These are phyloP conservation scores for Promerops cafer DNA, from an alignment of 2,113 vertebrate species.

Conservation along the genomic window DNA sequence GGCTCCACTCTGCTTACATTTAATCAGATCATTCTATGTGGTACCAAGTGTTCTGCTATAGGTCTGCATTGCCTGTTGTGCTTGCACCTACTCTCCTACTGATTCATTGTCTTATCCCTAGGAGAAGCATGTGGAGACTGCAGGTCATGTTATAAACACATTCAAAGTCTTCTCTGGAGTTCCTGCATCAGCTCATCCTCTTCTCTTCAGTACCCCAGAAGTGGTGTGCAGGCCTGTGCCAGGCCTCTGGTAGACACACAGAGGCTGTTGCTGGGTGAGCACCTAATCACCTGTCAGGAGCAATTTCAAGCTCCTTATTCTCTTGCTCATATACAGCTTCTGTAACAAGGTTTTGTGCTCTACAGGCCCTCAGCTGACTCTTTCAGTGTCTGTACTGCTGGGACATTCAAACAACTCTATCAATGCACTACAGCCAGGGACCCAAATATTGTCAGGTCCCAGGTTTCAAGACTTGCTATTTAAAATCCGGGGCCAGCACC, in stretches of 20 bases:
- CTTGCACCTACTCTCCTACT: background rate
- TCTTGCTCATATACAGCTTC: accelerated
- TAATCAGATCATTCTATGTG: background rate
- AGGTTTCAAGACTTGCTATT: background rate
- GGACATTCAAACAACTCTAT: background rate
- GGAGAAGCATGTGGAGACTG: background rate
- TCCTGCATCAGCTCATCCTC: background rate
- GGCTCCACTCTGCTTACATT: background rate
- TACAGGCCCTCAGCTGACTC: background rate
- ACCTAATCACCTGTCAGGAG: background rate
- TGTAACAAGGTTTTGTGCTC: background rate
- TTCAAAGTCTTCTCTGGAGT: background rate
- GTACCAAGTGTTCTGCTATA: background rate
- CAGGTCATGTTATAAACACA: background rate
- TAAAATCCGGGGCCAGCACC: background rate
- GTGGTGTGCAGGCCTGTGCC: background rate
- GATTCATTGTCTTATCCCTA: slow-evolving; percentile 5
- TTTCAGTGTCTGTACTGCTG: background rate
- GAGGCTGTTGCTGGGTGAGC: background rate
- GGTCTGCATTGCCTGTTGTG: background rate
- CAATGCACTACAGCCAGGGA: background rate
- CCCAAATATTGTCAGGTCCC: background rate
- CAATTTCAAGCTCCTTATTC: slow-evolving; percentile 2
- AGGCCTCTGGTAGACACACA: background rate
- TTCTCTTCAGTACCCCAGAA: background rate